Conservation (phyloP, 2,113 vertebrate species). For the Colius striatus region DNA sequence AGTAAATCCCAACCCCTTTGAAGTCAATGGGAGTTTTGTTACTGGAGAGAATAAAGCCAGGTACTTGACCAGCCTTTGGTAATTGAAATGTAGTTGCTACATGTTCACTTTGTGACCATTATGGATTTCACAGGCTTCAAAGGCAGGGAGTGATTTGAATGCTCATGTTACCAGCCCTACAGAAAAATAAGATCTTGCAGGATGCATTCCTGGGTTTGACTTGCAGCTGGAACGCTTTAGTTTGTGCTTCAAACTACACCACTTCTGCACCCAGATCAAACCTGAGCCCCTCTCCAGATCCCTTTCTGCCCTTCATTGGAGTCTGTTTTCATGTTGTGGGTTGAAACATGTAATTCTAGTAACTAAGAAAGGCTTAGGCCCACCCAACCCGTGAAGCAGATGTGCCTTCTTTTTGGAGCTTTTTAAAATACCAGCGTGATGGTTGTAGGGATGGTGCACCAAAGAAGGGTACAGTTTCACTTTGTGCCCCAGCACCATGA, state of each 20-base stretch:
- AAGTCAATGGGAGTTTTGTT: constrained; percentile 42
- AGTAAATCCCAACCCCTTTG: constrained; percentile 36
- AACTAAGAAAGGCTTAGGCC: neutral
- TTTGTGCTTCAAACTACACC: constrained; percentile 3
- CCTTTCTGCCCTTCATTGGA: neutral
- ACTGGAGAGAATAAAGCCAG: constrained; percentile 30
- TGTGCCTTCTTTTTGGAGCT: neutral
- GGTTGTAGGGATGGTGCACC: neutral
- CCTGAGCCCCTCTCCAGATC: constrained; percentile 38
- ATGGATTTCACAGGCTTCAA: constrained; percentile 62
- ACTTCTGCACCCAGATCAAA: constrained; percentile 28
- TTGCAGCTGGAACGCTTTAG: constrained; percentile 56
- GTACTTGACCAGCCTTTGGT: constrained; percentile 50
- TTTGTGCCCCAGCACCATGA: neutral
- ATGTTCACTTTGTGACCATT: constrained; percentile 39
- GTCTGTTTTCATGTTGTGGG: constrained; percentile 25
- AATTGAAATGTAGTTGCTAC: constrained; percentile 53
- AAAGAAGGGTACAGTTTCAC: neutral
- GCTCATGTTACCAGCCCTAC: constrained; percentile 46
- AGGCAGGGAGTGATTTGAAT: constrained; percentile 35
- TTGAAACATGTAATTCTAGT: constrained; percentile 41
- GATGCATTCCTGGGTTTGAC: constrained; percentile 42
- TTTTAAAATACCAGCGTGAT: neutral
- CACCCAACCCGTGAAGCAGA: neutral
- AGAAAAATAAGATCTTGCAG: constrained; percentile 38